phyloP scores from a whole-genome alignment of 2,113 vertebrate species.

The Sapayoa aenigma region DNA sequence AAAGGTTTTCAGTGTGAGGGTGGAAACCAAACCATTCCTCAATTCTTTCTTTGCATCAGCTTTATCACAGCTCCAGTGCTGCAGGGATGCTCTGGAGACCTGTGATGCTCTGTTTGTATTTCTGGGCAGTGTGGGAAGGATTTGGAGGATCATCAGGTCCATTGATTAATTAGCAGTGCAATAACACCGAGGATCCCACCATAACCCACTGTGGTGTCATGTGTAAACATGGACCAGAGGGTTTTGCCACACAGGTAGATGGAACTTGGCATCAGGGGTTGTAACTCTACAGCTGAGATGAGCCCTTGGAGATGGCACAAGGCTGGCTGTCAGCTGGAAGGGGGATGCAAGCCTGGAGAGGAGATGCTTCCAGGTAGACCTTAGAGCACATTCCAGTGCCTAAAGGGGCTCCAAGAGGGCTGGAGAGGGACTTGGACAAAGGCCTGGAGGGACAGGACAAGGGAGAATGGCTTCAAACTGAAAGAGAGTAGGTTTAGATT shows the following conservation, averaged over 20 bases:
- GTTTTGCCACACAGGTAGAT: background rate
- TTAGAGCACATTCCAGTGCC: background rate
- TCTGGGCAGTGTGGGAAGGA: background rate
- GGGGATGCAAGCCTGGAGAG: background rate
- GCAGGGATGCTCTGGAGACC: background rate
- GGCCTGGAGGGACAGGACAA: background rate
- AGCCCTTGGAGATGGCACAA: background rate
- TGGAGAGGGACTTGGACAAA: background rate
- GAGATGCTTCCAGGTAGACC: background rate
- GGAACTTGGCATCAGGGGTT: background rate
- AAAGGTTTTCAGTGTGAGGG: background rate
- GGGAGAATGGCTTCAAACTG: background rate
- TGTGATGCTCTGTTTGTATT: fast-evolving
- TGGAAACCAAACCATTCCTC: background rate
- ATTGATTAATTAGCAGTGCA: background rate
- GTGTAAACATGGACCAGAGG: background rate
- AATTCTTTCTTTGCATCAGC: background rate
- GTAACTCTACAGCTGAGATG: background rate
- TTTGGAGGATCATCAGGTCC: background rate
- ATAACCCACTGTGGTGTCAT: background rate
- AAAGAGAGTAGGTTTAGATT: background rate
- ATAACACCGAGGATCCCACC: background rate
- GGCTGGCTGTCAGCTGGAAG: background rate
- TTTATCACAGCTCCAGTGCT: background rate
- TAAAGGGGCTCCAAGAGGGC: background rate